Conservation (phyloP, 2,888 invertebrate species). For the Hirtodrosophila cameraria region DNA sequence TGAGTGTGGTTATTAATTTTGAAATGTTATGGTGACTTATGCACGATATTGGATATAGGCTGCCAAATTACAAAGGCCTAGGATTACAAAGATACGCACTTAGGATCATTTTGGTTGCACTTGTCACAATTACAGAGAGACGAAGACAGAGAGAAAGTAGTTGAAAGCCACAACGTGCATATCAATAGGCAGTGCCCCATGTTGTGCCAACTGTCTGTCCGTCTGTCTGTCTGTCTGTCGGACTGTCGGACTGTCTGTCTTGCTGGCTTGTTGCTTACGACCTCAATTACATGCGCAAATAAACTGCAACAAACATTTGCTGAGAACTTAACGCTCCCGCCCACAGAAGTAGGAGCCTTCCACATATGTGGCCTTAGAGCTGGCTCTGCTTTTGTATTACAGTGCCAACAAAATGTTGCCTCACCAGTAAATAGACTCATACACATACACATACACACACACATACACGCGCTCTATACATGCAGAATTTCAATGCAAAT, state of each 20-base stretch:
- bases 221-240: constrained; percentile 1
- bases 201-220: constrained; percentile 21
- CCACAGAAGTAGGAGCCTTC: constrained; percentile 23
- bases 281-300: constrained; percentile 77
- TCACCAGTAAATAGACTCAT: constrained; percentile 9
- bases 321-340: constrained; percentile 56
- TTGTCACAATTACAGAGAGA: constrained; percentile 9
- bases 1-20: constrained; percentile 33
- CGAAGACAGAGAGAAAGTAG: neutral
- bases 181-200: constrained; percentile 31
- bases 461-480: neutral
- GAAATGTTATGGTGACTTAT: constrained; percentile 1
- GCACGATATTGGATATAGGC: neutral
- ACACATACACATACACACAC: neutral
- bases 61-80: constrained; percentile 14
- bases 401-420: constrained; percentile 38
- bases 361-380: constrained; percentile 35
- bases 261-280: constrained; percentile 64
- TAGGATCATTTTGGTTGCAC: constrained; percentile 21
- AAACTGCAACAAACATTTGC: constrained; percentile 78
- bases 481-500: constrained; percentile 72
- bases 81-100: constrained; percentile 44
- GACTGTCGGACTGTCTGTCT: constrained; percentile 11
- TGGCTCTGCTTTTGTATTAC: constrained; percentile 41
- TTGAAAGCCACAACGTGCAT: constrained; percentile 22